Conservation (phyloP, 2,888 invertebrate genomes). For the Ornithoptera alexandrae region DNA sequence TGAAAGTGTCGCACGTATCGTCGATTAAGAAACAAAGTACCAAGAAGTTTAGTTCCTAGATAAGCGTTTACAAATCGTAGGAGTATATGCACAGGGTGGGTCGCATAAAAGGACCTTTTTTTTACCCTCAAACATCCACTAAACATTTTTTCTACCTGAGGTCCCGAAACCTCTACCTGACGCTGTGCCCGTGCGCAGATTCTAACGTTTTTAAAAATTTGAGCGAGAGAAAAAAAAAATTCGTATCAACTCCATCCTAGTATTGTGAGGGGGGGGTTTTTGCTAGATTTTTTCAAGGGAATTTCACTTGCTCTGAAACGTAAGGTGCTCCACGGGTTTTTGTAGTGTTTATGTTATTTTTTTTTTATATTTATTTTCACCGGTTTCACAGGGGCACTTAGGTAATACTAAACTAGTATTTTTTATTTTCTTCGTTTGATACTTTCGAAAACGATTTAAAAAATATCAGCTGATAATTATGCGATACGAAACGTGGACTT, state of each 20-base stretch:
- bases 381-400: slow-evolving; percentile 37
- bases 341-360: slow-evolving; percentile 57
- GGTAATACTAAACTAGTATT: slow-evolving; percentile 3
- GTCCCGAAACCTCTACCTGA: slow-evolving; percentile 71
- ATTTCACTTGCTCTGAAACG: slow-evolving; percentile 64
- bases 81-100: slow-evolving; percentile 67
- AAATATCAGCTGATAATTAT: neutral
- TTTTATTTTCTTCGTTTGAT: neutral
- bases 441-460: neutral
- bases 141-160: slow-evolving; percentile 77
- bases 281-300: slow-evolving; percentile 66
- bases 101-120: slow-evolving; percentile 74
- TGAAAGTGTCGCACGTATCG: too few species aligned
- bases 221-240: slow-evolving; percentile 47
- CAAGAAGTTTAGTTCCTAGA: slow-evolving; percentile 36
- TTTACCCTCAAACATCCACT: slow-evolving; percentile 51
- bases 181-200: slow-evolving; percentile 63
- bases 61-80: slow-evolving; percentile 59
- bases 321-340: slow-evolving; percentile 54
- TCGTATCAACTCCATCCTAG: slow-evolving; percentile 39
- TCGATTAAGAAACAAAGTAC: slow-evolving; percentile 32
- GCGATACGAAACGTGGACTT: too few species aligned
- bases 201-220: slow-evolving; percentile 57
- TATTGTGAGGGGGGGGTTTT: slow-evolving; percentile 62
- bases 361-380: slow-evolving; percentile 38